Base-by-base conservation (phyloP, 2,113 vertebrate genomes). In the Tachuris rubrigastra region DNA sequence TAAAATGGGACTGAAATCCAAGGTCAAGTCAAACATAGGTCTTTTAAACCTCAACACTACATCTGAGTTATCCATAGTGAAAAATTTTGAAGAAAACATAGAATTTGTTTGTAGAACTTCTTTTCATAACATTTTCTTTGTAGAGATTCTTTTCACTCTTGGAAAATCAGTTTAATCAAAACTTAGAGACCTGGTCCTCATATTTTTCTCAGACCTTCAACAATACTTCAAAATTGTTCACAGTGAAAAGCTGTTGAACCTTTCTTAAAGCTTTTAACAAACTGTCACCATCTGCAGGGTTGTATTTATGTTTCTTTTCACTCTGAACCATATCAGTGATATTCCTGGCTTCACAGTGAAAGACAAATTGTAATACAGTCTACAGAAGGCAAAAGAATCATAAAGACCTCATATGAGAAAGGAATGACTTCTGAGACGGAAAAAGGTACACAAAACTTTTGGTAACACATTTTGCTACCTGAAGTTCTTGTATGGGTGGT, bases 301-400 rank as follows among this genome's bases (percentile, higher is more conserved):
- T 69, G 69, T 69, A 66, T 92, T 96, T 94, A 74, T 87, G 44
- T 90, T 75, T 8, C 42, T 88, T 91, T 85, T 89, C 56, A 90
- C 11, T 30, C 80, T 68, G 42, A 95, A 79, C 23, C 35, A 8
- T 75, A 71, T 39, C 90, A 80, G 56, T 66, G 77, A 39, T 94
- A 81, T 68, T 91, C 86, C 21, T 65, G 88, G 42, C 88, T 95
- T 96, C 72, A 80, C 44, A 91, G 85, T 81, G 84, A 94, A 90
- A 97, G 93, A 82, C 73, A 96, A 96, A 92, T 87, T 94, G 69
- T 93, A 96, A 95, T 89, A 82, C 42, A 85, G 66, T 93, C 77
- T 85, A 91, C 44, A 85, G 73, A 89, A 75, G 90, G 73, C 83
- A 91, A 95, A 96, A 87, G 90, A 89, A 92, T 87, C 50, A 79